Evolutionary conservation across 2,797 vertebrate species (phyloP).

Genomic region (Cryptoblepharus egeriae): DNA sequence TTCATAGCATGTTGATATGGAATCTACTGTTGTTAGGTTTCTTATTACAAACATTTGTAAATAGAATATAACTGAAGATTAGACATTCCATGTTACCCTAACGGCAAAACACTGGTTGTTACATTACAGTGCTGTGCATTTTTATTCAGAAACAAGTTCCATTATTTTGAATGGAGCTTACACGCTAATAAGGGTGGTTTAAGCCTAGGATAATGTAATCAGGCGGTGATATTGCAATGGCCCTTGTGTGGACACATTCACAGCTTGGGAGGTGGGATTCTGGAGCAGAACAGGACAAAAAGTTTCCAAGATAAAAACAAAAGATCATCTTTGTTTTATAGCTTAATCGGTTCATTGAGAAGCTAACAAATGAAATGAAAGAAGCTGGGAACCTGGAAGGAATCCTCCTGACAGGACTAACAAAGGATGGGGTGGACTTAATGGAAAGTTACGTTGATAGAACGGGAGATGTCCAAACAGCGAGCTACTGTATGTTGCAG

Average conservation of each 20-base stretch:
- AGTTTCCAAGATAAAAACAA: not conserved
- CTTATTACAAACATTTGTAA: conserved; percentile 29
- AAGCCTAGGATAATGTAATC: not conserved
- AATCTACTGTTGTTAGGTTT: not conserved
- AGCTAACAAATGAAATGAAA: conserved; percentile 96
- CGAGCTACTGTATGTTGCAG: conserved; percentile 98
- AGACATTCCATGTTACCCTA: not conserved
- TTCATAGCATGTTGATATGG: not conserved
- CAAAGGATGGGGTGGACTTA: conserved; percentile 97
- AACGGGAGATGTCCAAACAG: conserved; percentile 98
- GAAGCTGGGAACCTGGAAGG: conserved; percentile 96
- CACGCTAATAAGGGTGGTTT: no score
- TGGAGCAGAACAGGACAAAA: not conserved
- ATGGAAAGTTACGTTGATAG: conserved; percentile 98
- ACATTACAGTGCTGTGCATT: no score
- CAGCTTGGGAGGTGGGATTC: not conserved
- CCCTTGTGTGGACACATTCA: not conserved
- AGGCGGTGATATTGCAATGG: not conserved
- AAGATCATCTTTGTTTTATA: conserved; percentile 61
- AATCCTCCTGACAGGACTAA: conserved; percentile 93
- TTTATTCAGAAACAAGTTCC: no score
- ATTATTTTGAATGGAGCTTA: no score
- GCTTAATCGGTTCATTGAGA: conserved; percentile 95
- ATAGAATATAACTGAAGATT: not conserved
- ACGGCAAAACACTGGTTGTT: not conserved